phyloP scores from a whole-genome alignment of 2,888 invertebrate species.

The Petrolisthes cinctipes region DNA sequence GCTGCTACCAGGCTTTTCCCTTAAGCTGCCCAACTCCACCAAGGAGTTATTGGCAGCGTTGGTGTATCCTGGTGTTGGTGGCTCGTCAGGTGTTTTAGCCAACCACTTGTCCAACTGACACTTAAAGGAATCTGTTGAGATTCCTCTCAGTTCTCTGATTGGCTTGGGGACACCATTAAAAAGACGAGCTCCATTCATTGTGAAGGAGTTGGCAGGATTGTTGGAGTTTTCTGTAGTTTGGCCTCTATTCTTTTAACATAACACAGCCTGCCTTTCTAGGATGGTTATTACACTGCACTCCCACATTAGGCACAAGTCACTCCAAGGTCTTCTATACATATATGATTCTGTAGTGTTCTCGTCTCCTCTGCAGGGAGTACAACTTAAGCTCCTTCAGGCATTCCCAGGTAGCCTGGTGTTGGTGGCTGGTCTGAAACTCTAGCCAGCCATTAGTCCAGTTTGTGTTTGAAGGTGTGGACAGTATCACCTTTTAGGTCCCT shows the following conservation, averaged over 20 bases:
- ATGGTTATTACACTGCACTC: neutral
- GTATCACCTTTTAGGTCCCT: neutral
- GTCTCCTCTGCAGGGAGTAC: too few species aligned
- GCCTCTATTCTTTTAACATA: conserved; percentile 19
- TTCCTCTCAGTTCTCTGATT: conserved; percentile 5
- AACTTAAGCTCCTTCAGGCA: neutral
- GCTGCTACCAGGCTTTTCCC: neutral
- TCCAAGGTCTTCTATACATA: conserved; percentile 19
- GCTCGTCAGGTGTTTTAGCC: neutral
- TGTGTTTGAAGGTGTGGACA: too few species aligned
- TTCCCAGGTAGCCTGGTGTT: neutral
- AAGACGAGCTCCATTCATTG: conserved; percentile 6
- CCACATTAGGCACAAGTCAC: conserved; percentile 22
- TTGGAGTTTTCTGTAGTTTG: conserved; percentile 12
- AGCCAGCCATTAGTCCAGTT: too few species aligned
- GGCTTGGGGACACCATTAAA: conserved; percentile 17
- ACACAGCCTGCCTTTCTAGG: conserved; percentile 9
- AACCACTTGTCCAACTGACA: neutral
- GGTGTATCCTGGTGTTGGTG: too few species aligned
- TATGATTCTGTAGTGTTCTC: too few species aligned
- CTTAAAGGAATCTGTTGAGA: too few species aligned
- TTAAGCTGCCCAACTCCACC: too few species aligned
- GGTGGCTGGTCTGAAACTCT: too few species aligned
- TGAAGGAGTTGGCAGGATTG: conserved; percentile 3
- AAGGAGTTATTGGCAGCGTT: too few species aligned